Evolutionary conservation across 2,888 invertebrate genomes (phyloP).

Genomic region (Noctua comes): DNA sequence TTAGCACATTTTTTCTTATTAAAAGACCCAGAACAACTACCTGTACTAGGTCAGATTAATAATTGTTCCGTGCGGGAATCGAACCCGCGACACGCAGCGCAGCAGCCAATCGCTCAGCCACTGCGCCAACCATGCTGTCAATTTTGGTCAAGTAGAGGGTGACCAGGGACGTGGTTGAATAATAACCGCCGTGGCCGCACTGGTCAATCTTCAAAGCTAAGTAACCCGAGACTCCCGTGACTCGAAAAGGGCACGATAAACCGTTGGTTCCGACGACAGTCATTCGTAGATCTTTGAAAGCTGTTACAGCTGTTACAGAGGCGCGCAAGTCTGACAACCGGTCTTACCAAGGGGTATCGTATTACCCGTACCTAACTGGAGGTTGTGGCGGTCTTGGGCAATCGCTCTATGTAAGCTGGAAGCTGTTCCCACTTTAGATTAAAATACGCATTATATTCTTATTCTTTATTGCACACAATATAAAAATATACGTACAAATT

Average conservation of each 20-base stretch:
- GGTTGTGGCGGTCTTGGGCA: not conserved
- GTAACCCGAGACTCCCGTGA: not conserved
- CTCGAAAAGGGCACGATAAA: not conserved
- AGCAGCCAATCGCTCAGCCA: too few relatives aligned
- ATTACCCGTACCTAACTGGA: not conserved
- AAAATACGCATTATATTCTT: too few relatives aligned
- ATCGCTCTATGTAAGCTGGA: not conserved
- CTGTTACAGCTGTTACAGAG: not conserved
- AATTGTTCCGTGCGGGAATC: too few relatives aligned
- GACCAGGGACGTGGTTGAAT: not conserved
- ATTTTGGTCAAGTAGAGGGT: not conserved
- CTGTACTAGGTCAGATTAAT: too few relatives aligned
- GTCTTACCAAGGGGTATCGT: not conserved
- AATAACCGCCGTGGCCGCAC: not conserved
- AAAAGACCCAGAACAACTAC: too few relatives aligned
- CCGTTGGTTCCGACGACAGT: not conserved
- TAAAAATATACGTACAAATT: too few relatives aligned
- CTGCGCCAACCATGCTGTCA: too few relatives aligned
- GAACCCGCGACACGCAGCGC: too few relatives aligned
- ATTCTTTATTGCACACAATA: too few relatives aligned
- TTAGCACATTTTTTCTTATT: too few relatives aligned
- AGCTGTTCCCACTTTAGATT: too few relatives aligned
- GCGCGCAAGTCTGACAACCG: not conserved
- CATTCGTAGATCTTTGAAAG: not conserved
- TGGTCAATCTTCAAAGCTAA: not conserved